Conservation (phyloP, 1,140 invertebrate genomes). For the Neomicropteryx cornuta region DNA sequence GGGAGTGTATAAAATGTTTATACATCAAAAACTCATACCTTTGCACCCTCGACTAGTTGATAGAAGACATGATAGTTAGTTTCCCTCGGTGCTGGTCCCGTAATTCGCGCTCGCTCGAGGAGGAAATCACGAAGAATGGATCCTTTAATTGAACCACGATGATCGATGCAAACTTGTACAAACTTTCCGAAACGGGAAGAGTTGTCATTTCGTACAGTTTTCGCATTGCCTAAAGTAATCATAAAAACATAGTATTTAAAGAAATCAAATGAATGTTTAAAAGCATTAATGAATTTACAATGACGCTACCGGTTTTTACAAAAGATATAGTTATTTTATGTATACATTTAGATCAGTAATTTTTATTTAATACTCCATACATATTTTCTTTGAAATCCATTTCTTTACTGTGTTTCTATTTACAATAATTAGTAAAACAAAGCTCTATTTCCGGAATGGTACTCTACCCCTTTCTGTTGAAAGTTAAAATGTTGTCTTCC, state of each 20-base stretch:
- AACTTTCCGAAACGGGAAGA: constrained; percentile 96
- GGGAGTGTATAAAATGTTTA: no score
- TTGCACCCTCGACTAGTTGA: constrained; percentile 74
- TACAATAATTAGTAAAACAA: no score
- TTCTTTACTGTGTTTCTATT: no score
- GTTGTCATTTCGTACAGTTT: constrained; percentile 95
- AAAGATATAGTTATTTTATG: no score
- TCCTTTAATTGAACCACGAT: constrained; percentile 80
- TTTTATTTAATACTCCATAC: no score
- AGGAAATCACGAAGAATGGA: constrained; percentile 94
- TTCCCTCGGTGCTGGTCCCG: constrained; percentile 83
- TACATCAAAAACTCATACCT: no score
- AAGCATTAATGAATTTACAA: background rate
- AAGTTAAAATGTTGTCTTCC: no score
- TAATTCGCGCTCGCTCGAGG: constrained; percentile 91
- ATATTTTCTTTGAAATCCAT: no score
- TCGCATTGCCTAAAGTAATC: constrained; percentile 76
- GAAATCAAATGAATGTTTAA: constrained; percentile 1
- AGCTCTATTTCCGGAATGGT: no score
- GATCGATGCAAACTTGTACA: constrained; percentile 93
- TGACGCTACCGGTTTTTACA: no score
- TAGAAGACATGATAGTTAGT: constrained; percentile 98
- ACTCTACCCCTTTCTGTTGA: no score
- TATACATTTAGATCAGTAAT: no score
- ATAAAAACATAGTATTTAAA: constrained; percentile 12